Evolutionary conservation across 2,797 vertebrate species (phyloP), one percentile per base, ranked within the genome.

Genomic region (Pterois miles): DNA sequence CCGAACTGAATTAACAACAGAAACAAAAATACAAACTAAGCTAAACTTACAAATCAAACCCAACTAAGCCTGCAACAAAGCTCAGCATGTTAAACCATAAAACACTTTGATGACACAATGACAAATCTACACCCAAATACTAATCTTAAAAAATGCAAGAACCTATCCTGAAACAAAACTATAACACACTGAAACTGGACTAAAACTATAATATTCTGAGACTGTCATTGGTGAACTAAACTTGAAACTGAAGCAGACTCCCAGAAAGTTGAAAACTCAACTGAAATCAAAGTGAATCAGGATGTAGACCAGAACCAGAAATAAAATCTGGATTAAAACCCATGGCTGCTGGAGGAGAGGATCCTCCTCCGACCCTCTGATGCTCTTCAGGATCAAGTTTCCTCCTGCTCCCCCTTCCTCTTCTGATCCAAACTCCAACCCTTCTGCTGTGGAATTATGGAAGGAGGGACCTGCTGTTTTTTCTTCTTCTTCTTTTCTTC

Each of bases 401-500:
- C 90, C 75, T 75, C 56, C n/a, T 50, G 71, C 78, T 84, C 72
- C 76, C 87, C 71, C 48, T 57, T 57, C 91, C 93, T 84, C 81
- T 87, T 79, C 74, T 90, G 93, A 94, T 96, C 96, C 95, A 82
- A 83, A 85, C 86, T 81, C 84, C 70, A 84, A 80, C 72, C 75
- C 81, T 82, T 82, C 62, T 71, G 80, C 88, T 87, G 65, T 83
- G 85, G 79, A 87, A 74, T 88, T 71, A 88, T 88, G 75, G 89
- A 92, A 95, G 95, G 95, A 96, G 89, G 94, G 95, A 95, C 73
- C 79, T 81, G 31, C 79, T 89, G 59, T 59, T 86, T 88, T 88
- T 89, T 71, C 62, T 68, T 62, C 58, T n/a, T 78, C 31, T 74
- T 79, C 80, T 77, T 59, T 69, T 70, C 58, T 60, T 34, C 43